Conservation (phyloP, 1,140 invertebrate species). For the Drosophila hydei region DNA sequence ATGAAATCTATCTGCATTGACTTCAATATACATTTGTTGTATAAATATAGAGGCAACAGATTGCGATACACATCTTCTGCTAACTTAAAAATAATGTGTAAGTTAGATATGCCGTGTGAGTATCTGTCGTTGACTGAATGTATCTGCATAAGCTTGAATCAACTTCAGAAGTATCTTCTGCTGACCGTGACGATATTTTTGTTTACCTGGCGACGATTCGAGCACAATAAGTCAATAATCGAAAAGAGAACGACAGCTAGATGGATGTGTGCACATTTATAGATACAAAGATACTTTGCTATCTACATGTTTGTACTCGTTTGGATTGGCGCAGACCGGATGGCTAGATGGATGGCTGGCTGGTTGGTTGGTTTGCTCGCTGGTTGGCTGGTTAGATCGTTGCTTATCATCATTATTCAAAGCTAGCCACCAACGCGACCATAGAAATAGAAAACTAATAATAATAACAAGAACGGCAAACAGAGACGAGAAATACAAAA, state of each 20-base stretch:
- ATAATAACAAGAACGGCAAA: slow-evolving; percentile 80
- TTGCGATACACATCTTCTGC: no score
- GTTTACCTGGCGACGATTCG: slow-evolving; percentile 60
- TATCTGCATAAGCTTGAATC: slow-evolving; percentile 60
- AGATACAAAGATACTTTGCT: background rate
- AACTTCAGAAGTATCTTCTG: slow-evolving; percentile 55
- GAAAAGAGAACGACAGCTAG: slow-evolving; percentile 53
- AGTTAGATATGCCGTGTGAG: slow-evolving; percentile 7
- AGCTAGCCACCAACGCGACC: slow-evolving; percentile 73
- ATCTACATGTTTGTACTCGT: slow-evolving; percentile 5
- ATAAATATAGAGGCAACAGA: no score
- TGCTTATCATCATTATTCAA: slow-evolving; percentile 81
- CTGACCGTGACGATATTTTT: slow-evolving; percentile 69
- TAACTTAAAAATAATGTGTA: no score
- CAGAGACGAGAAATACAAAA: slow-evolving; percentile 73
- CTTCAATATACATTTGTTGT: no score
- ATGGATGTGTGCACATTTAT: slow-evolving; percentile 19
- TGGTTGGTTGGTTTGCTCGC: slow-evolving; percentile 7
- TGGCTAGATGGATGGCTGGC: slow-evolving; percentile 19
- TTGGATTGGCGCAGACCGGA: slow-evolving; percentile 12
- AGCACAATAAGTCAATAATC: slow-evolving; percentile 80
- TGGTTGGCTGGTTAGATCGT: slow-evolving; percentile 27
- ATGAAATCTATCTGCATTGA: no score
- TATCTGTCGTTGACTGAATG: no score
- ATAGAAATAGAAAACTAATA: slow-evolving; percentile 70